Conservation (phyloP, 2,888 invertebrate genomes). For the Ophonus ardosiacus region DNA sequence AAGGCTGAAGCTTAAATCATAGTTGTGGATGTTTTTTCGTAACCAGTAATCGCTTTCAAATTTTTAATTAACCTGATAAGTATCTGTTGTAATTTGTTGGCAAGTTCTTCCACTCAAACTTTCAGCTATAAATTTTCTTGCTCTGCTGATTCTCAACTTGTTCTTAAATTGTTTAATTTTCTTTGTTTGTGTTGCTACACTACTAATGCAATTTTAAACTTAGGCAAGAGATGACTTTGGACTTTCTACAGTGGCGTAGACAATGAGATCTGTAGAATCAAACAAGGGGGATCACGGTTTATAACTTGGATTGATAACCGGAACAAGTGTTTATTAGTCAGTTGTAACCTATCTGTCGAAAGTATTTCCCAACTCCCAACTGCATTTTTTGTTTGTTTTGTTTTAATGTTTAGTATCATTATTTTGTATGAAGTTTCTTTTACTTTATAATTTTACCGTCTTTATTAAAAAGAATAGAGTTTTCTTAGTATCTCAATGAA, state of each 20-base stretch:
- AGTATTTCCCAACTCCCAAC: too few relatives aligned
- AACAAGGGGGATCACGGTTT: not conserved
- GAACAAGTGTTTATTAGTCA: too few relatives aligned
- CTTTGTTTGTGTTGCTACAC: not conserved
- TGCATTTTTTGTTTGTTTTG: too few relatives aligned
- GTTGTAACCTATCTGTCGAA: too few relatives aligned
- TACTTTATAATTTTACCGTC: too few relatives aligned
- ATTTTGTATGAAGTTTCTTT: too few relatives aligned
- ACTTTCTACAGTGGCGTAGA: not conserved
- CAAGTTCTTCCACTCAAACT: not conserved
- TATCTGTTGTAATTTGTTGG: conserved; percentile 31
- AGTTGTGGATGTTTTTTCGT: not conserved
- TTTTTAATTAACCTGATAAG: conserved; percentile 41
- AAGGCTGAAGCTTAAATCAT: conserved; percentile 16
- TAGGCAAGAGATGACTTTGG: not conserved
- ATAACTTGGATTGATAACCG: not conserved
- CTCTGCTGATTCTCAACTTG: conserved; percentile 11
- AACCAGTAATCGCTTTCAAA: conserved; percentile 34
- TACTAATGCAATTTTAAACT: not conserved
- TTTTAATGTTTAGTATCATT: too few relatives aligned
- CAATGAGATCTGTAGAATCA: not conserved
- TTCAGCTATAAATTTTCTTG: conserved; percentile 26
- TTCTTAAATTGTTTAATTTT: conserved; percentile 7
- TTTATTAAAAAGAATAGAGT: too few relatives aligned
- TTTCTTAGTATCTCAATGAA: too few relatives aligned